Percentiles rank a stretch among this genome's conserved stretches.
Conservation (phyloP, 2,113 vertebrate genomes). For the Callionymus lyra region DNA sequence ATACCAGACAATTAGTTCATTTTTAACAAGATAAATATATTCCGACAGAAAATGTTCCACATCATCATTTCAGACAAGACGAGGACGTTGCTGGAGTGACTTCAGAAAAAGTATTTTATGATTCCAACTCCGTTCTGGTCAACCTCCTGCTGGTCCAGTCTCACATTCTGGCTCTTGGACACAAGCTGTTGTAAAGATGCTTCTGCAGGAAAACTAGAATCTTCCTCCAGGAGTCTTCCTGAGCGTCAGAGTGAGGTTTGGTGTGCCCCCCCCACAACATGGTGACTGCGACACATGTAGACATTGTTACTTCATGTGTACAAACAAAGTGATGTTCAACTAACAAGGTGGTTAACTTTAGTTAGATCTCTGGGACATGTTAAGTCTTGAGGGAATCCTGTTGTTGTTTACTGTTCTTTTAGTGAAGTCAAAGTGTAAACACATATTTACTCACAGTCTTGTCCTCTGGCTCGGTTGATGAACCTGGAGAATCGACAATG, state of each 20-base stretch:
- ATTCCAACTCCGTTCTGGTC: no score
- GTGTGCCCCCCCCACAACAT: conserved; percentile 55
- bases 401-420: no score
- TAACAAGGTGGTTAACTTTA: no score
- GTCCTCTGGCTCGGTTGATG: background rate
- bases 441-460: no score
- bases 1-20: no score
- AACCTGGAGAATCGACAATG: conserved; percentile 50
- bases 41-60: no score
- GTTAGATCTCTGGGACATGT: no score
- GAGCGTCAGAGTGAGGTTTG: conserved; percentile 58
- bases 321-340: no score
- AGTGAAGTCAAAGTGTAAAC: no score
- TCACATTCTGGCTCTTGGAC: conserved; percentile 22
- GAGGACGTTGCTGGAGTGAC: background rate
- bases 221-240: conserved; percentile 62
- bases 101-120: background rate
- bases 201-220: conserved; percentile 49
- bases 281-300: conserved; percentile 25
- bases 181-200: conserved; percentile 30
- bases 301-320: background rate
- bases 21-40: no score
- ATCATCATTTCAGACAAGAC: no score
- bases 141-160: background rate
- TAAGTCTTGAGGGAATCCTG: no score